These are phyloP conservation scores for Haliaeetus leucogaster DNA, from an alignment of 2,113 vertebrate species.

Conservation along the genomic window DNA sequence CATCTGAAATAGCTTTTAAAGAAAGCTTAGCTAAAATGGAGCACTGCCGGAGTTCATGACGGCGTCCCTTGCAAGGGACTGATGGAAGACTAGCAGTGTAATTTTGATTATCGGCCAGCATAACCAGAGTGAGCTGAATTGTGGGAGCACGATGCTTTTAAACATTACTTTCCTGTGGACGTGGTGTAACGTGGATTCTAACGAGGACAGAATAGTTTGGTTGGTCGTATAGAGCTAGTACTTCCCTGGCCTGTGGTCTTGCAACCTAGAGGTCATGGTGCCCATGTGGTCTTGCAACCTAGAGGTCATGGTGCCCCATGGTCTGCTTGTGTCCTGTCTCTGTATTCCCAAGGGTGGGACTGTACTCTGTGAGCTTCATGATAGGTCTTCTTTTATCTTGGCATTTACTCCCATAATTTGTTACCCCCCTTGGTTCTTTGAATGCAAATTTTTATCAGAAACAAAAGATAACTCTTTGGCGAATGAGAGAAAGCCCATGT, in stretches of 20 bases:
- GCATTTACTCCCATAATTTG: fast-evolving
- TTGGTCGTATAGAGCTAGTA: fast-evolving
- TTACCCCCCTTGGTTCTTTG: neutral
- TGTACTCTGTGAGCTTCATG: fast-evolving
- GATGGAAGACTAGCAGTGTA: neutral
- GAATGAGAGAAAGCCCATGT: neutral
- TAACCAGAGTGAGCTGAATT: neutral
- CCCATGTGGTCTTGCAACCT: too few species aligned
- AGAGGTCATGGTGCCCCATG: neutral
- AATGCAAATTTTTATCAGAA: neutral
- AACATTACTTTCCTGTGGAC: fast-evolving
- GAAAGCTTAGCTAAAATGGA: neutral
- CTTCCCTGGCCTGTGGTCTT: neutral
- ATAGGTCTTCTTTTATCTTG: neutral
- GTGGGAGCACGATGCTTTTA: neutral
- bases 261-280: neutral
- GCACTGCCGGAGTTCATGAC: fast-evolving
- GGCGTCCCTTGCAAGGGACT: neutral
- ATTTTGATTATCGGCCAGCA: neutral
- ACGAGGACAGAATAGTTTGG: fast-evolving
- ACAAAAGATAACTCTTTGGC: neutral
- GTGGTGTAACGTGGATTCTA: neutral
- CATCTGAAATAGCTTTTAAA: neutral
- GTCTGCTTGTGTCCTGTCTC: neutral
- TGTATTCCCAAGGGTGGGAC: neutral